phyloP scores from a whole-genome alignment of 2,888 invertebrate genomes.

The Frankliniella intonsa region DNA sequence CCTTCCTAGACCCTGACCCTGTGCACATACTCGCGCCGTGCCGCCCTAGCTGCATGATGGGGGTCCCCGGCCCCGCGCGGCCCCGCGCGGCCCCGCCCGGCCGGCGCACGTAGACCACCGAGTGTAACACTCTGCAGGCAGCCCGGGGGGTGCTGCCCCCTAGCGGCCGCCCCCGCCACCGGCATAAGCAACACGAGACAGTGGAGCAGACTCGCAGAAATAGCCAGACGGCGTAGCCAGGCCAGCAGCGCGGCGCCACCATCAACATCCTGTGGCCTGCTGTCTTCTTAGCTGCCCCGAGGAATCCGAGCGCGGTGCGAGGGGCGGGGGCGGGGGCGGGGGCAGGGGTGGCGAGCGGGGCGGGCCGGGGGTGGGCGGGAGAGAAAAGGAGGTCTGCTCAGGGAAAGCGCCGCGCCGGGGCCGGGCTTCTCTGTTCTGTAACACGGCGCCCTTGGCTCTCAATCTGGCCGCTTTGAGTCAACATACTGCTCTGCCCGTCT shows the following conservation, averaged over 20 bases:
- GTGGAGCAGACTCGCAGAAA: conserved; percentile 1
- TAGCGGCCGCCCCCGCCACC: not conserved
- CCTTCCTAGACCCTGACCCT: too few relatives aligned
- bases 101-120: too few relatives aligned
- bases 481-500: too few relatives aligned
- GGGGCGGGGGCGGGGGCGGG: not conserved
- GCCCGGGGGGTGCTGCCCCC: not conserved
- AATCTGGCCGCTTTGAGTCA: too few relatives aligned
- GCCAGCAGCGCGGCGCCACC: not conserved
- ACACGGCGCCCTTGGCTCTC: too few relatives aligned
- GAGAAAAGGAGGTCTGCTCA: not conserved
- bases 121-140: too few relatives aligned
- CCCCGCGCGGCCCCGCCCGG: too few relatives aligned
- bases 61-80: too few relatives aligned
- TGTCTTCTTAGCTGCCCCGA: not conserved
- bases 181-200: not conserved
- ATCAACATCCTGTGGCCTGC: not conserved
- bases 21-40: too few relatives aligned
- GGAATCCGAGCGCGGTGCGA: not conserved
- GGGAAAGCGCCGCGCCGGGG: not conserved
- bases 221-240: not conserved
- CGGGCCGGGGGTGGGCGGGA: not conserved
- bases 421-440: not conserved
- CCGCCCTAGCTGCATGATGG: too few relatives aligned
- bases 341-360: not conserved